Conservation (phyloP, 2,888 invertebrate species). For the Agrochola lota region DNA sequence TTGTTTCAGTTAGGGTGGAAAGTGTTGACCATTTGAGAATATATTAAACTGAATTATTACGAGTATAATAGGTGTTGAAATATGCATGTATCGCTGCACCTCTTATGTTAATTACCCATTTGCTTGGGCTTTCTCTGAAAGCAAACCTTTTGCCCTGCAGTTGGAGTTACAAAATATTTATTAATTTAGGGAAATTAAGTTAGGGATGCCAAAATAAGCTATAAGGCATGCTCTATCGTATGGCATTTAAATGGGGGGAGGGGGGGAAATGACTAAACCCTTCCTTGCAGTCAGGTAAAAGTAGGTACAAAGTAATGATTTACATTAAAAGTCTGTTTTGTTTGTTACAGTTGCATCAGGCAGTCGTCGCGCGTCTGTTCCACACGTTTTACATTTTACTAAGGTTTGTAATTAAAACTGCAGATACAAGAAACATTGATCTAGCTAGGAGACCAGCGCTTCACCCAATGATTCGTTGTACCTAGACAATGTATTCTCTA, state of each 20-base stretch:
- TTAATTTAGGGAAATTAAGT: too few relatives aligned
- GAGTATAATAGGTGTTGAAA: neutral
- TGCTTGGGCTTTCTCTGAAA: neutral
- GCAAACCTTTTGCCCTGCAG: neutral
- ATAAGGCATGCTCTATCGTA: too few relatives aligned
- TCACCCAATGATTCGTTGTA: too few relatives aligned
- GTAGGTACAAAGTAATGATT: too few relatives aligned
- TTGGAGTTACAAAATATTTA: too few relatives aligned
- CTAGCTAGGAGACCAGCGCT: too few relatives aligned
- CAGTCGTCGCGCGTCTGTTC: slow-evolving; percentile 10
- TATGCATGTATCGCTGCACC: neutral
- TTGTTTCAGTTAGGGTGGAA: neutral
- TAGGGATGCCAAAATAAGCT: too few relatives aligned
- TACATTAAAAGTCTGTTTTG: neutral
- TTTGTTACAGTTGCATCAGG: slow-evolving; percentile 60
- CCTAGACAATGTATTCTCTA: too few relatives aligned
- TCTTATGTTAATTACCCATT: neutral
- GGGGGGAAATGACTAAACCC: too few relatives aligned
- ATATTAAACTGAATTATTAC: neutral
- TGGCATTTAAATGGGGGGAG: too few relatives aligned
- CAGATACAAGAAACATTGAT: neutral
- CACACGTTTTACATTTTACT: slow-evolving; percentile 49
- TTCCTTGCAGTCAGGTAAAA: too few relatives aligned
- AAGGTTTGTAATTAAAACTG: slow-evolving; percentile 50
- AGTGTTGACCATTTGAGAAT: neutral